Conservation (phyloP, 1,140 invertebrate genomes). For the Rhyacophila brunnea region DNA sequence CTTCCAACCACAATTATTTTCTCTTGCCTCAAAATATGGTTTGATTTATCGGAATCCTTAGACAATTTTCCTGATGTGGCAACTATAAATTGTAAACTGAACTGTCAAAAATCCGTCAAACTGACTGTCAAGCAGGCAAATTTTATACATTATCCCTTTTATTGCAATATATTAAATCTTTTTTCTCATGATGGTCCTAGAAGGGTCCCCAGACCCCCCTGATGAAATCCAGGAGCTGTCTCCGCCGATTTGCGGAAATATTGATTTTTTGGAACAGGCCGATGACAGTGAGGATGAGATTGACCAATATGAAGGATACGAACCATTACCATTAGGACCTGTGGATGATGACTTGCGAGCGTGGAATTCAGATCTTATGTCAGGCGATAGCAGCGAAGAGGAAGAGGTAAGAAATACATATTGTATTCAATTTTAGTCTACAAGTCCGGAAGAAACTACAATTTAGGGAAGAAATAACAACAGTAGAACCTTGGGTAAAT, state of each 20-base stretch:
- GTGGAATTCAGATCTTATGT: constrained; percentile 17
- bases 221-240: constrained; percentile 13
- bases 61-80: too few relatives aligned
- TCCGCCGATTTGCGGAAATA: constrained; percentile 14
- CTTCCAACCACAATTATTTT: too few relatives aligned
- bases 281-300: constrained; percentile 21
- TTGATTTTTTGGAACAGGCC: constrained; percentile 5
- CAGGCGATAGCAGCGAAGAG: constrained; percentile 20
- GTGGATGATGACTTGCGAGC: constrained; percentile 16
- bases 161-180: not conserved
- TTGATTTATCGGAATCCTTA: too few relatives aligned
- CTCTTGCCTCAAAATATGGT: too few relatives aligned
- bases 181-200: constrained; percentile 7
- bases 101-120: constrained; percentile 1
- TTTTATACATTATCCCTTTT: not conserved
- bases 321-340: constrained; percentile 22
- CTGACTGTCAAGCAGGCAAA: not conserved
- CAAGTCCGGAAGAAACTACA: too few relatives aligned
- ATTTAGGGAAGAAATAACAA: too few relatives aligned
- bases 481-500: too few relatives aligned
- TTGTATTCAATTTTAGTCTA: too few relatives aligned
- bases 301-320: constrained; percentile 29
- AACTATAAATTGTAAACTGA: too few relatives aligned
- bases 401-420: constrained; percentile 23
- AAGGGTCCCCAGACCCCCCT: constrained; percentile 25